Evolutionary conservation across 1,140 invertebrate genomes (phyloP).

Genomic region (Atta texana): DNA sequence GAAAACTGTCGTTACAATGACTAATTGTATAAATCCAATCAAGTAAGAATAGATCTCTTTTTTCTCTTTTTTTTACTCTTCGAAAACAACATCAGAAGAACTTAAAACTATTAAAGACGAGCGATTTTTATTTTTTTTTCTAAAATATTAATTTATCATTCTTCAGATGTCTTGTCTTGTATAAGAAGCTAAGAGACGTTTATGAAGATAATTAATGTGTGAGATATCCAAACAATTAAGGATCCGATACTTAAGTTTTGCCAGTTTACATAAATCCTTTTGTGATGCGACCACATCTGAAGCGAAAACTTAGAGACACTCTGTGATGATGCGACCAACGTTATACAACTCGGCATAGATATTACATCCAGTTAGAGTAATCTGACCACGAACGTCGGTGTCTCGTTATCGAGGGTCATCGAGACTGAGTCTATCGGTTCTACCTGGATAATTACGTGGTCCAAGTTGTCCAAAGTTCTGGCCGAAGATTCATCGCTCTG

Average conservation of each 20-base stretch:
- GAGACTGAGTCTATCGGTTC: constrained; percentile 52
- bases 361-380: constrained; percentile 58
- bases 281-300: background rate
- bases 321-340: constrained; percentile 37
- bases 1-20: too few species aligned
- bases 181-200: background rate
- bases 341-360: constrained; percentile 27
- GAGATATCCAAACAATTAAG: background rate
- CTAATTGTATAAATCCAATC: too few species aligned
- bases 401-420: constrained; percentile 62
- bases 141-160: background rate
- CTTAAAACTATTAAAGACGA: background rate
- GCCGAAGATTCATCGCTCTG: constrained; percentile 45
- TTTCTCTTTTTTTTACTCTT: background rate
- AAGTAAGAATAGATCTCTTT: background rate
- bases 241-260: background rate
- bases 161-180: background rate
- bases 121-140: background rate
- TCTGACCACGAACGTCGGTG: constrained; percentile 51
- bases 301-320: constrained; percentile 9
- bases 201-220: background rate
- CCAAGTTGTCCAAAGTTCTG: constrained; percentile 45
- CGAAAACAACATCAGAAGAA: background rate
- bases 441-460: constrained; percentile 46
- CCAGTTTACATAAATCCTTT: constrained; percentile 14